Base-by-base conservation (phyloP, 2,113 vertebrate species). In the Podocnemis expansa region DNA sequence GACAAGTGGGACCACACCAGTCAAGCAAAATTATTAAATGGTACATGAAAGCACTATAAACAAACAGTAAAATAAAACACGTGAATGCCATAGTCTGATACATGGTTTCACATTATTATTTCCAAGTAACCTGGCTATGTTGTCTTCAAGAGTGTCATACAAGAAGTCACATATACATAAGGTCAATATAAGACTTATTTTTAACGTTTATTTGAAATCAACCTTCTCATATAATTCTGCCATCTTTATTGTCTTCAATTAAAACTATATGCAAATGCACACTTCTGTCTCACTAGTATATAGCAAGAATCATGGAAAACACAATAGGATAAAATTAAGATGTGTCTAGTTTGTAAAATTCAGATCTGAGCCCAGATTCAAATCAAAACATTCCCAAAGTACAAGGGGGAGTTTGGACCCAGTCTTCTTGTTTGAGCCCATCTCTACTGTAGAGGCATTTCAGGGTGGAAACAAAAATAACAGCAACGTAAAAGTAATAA, bases 21-120 rank as follows among this genome's bases (percentile, higher is more conserved):
- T 67, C 16, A 67, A 4, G 16, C 34, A 80, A 63, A 92, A 86
- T 91, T 96, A 67, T 79, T 89, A 34, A 73, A 84, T 49, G 78
- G 93, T 31, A 67, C 91, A 84, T 89, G 41, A 95, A 93, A 93
- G 54, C 78, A 91, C 88, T 84, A 94, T 94, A 88, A 88, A 45
- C 54, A 78, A 82, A 91, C 81, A 86, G 16, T 80, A 91, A 63
- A 94, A 63, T 2, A 82, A 73, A 94, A 45, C 73, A 91, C 80
- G 24, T 16, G 45, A 24, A 12, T 88, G 16, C 41, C 56, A 82
- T 55, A 96, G 13, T 78, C 89, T 70, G 84, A 67, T 0, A 0
- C 45, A 86, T 2, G 78, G 6, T 82, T 92, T 92, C 82, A 78
- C 22, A 78, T 9, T 11, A 16, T 73, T 84, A 54, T 84, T 94